These are phyloP conservation scores for Lytechinus pictus DNA, from an alignment of 35 echinoderm and acorn worm genomes.

Conservation along the genomic window DNA sequence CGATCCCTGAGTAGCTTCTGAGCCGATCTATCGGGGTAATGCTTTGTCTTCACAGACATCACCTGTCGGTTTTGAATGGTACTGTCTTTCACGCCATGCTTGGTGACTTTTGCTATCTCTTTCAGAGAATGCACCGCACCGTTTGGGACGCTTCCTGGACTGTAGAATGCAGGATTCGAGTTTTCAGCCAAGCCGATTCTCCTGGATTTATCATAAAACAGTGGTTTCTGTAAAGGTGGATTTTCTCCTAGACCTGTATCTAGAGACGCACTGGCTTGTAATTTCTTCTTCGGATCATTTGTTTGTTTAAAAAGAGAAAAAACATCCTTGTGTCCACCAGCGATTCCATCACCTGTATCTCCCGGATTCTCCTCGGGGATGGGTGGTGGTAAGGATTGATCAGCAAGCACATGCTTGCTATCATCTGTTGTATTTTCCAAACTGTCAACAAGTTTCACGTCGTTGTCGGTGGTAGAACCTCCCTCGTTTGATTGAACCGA, in stretches of 20 bases:
- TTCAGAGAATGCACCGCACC: not conserved
- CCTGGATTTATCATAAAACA: not conserved
- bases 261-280: not conserved
- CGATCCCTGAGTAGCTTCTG: not conserved
- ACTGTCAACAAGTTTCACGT: no score
- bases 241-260: not conserved
- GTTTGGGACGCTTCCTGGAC: not conserved
- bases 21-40: conserved; percentile 17
- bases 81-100: not conserved
- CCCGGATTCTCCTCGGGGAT: not conserved
- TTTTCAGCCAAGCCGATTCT: not conserved
- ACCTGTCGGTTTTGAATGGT: not conserved
- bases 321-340: not conserved
- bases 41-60: not conserved
- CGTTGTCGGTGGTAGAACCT: not conserved
- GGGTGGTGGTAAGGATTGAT: not conserved
- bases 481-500: not conserved
- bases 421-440: not conserved
- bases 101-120: not conserved
- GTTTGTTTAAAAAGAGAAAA: not conserved
- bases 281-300: not conserved
- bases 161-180: not conserved
- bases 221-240: not conserved
- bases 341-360: not conserved
- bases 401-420: not conserved